Conservation (phyloP, 1,140 invertebrate species). For the Drosophila pseudoobscura region DNA sequence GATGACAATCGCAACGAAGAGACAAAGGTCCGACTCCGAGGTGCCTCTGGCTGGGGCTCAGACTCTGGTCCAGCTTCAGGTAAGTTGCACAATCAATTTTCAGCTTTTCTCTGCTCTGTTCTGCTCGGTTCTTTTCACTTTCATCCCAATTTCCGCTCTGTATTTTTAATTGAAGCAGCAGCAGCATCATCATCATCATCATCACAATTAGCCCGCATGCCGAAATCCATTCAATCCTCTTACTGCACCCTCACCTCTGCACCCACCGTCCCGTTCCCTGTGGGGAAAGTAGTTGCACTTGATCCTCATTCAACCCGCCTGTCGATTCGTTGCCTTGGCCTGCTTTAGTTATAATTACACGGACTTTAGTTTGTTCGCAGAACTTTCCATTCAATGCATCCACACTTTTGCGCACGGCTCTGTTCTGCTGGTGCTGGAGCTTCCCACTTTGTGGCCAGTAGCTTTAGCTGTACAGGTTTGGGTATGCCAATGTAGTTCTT, state of each 20-base stretch:
- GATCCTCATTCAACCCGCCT: constrained; percentile 44
- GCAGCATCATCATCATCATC: neutral
- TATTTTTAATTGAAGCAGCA: constrained; percentile 71
- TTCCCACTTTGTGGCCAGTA: too few relatives aligned
- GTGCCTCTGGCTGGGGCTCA: too few relatives aligned
- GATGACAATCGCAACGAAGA: constrained; percentile 78
- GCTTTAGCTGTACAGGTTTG: too few relatives aligned
- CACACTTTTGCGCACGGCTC: constrained; percentile 19
- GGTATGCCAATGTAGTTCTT: constrained; percentile 1
- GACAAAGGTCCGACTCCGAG: constrained; percentile 52
- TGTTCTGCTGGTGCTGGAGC: constrained; percentile 4
- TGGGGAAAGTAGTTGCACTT: constrained; percentile 46
- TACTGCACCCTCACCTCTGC: neutral
- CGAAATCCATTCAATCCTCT: neutral
- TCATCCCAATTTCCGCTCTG: constrained; percentile 61
- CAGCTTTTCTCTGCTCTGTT: neutral
- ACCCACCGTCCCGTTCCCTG: neutral
- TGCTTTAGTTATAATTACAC: constrained; percentile 62
- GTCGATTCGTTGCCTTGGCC: constrained; percentile 47
- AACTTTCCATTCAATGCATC: constrained; percentile 47
- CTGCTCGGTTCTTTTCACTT: constrained; percentile 30
- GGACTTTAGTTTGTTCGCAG: constrained; percentile 36
- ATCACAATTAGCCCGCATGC: constrained; percentile 58
- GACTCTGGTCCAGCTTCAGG: constrained; percentile 36
- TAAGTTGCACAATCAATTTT: constrained; percentile 54